Percentiles rank a stretch among this genome's conserved stretches.
Evolutionary conservation across 2,797 vertebrate species (phyloP).

Genomic region (Cossypha heuglini): DNA sequence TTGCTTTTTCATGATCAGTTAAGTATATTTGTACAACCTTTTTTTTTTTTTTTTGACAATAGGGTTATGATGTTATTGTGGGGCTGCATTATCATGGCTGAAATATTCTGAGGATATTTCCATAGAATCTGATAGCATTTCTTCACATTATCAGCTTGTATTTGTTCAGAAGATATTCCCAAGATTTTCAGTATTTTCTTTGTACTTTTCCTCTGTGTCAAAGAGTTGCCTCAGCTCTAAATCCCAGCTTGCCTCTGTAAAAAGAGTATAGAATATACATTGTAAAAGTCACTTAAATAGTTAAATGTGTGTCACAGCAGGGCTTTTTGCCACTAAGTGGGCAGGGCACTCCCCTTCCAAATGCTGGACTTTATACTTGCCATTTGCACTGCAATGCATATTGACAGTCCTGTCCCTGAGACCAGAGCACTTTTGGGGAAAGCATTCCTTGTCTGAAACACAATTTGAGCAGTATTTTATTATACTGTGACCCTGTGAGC

Average conservation of each 20-base stretch:
- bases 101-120: background rate
- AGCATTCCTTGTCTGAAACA: constrained; percentile 35
- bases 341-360: constrained; percentile 12
- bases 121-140: background rate
- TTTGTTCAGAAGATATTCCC: background rate
- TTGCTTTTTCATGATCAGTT: background rate
- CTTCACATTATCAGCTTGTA: background rate
- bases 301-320: constrained; percentile 8
- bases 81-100: background rate
- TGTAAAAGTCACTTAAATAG: background rate
- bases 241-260: background rate
- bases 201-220: background rate
- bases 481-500: constrained; percentile 54
- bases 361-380: constrained; percentile 32
- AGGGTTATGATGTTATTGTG: background rate
- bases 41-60: background rate
- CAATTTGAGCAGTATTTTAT: constrained; percentile 54
- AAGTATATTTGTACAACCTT: background rate
- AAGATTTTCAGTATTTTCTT: background rate
- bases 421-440: background rate
- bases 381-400: constrained; percentile 8
- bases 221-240: background rate
- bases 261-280: background rate
- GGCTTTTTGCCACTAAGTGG: background rate
- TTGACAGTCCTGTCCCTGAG: constrained; percentile 3